These are phyloP conservation scores for Aurelia sp. DNA, from an alignment of 30 jellyfish, hydroid and myxozoan genomes.

Conservation along the genomic window DNA sequence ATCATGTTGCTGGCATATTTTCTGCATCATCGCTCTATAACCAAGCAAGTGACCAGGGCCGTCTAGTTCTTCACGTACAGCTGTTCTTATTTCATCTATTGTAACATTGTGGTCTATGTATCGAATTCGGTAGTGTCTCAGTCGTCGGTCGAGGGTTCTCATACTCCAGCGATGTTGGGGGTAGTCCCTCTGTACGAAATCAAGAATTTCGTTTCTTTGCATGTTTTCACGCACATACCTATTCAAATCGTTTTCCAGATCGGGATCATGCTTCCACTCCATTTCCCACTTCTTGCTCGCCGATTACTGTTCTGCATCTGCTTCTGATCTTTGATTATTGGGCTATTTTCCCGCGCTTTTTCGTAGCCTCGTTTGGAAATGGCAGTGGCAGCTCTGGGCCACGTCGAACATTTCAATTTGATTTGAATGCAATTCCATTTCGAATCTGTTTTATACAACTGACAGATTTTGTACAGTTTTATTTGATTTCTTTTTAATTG, in stretches of 20 bases:
- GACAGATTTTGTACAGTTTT: too few species aligned
- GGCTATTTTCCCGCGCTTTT: too few species aligned
- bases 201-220: constrained; percentile 4
- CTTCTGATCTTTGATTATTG: too few species aligned
- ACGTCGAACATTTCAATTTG: too few species aligned
- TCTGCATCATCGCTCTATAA: constrained; percentile 27
- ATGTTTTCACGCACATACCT: neutral
- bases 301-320: too few species aligned
- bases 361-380: too few species aligned
- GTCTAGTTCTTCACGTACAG: constrained; percentile 21
- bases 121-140: constrained; percentile 8
- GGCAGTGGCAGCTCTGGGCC: too few species aligned
- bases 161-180: constrained; percentile 43
- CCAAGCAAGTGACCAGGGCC: constrained; percentile 66
- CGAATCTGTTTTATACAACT: too few species aligned
- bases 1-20: constrained; percentile 26
- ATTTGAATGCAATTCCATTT: too few species aligned
- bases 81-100: constrained; percentile 35
- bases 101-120: constrained; percentile 16
- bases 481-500: too few species aligned
- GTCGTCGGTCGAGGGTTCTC: constrained; percentile 18
- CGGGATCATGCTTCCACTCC: constrained; percentile 33
- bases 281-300: too few species aligned
- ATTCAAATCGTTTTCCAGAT: neutral
- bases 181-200: constrained; percentile 19